Percentiles rank a stretch among this genome's conserved stretches.
Conservation (phyloP, 2,888 invertebrate species). For the Smittia sp. region DNA sequence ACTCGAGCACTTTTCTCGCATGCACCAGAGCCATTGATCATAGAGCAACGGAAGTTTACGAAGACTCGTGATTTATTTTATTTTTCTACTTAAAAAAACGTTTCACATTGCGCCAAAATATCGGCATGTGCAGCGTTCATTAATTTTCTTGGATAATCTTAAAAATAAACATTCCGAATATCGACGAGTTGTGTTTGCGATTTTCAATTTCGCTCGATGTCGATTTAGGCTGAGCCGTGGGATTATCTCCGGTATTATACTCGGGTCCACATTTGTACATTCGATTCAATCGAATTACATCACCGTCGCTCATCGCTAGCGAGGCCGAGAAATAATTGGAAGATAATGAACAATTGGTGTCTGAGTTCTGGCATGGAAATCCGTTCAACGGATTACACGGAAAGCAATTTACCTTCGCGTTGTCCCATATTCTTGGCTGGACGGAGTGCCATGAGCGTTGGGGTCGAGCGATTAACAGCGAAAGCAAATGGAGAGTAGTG, state of each 20-base stretch:
- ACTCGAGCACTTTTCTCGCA: conserved; percentile 18
- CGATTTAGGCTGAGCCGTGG: neutral
- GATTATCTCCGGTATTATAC: neutral
- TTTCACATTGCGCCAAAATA: neutral
- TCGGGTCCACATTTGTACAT: conserved; percentile 45
- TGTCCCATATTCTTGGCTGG: conserved; percentile 49
- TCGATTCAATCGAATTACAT: conserved; percentile 46
- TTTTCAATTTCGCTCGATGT: conserved; percentile 2
- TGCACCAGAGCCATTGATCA: conserved; percentile 33
- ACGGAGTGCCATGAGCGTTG: neutral
- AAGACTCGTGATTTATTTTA: neutral
- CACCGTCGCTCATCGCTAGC: conserved; percentile 45
- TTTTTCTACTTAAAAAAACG: neutral
- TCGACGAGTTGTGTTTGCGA: neutral
- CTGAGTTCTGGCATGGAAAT: neutral
- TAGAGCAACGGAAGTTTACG: conserved; percentile 11
- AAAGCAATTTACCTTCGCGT: conserved; percentile 42
- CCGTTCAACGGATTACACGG: neutral
- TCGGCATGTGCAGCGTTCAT: conserved; percentile 30
- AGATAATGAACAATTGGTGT: conserved; percentile 33
- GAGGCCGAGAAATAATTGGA: conserved; percentile 16
- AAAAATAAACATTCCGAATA: conserved; percentile 35
- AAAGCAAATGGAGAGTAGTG: conserved; percentile 63
- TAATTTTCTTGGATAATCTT: conserved; percentile 23
- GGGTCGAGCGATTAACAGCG: conserved; percentile 56